A percentile compares a stretch with the other conserved stretches of the same genome.
Conservation (phyloP, 2,113 vertebrate genomes). For the Datnioides undecimradiatus region DNA sequence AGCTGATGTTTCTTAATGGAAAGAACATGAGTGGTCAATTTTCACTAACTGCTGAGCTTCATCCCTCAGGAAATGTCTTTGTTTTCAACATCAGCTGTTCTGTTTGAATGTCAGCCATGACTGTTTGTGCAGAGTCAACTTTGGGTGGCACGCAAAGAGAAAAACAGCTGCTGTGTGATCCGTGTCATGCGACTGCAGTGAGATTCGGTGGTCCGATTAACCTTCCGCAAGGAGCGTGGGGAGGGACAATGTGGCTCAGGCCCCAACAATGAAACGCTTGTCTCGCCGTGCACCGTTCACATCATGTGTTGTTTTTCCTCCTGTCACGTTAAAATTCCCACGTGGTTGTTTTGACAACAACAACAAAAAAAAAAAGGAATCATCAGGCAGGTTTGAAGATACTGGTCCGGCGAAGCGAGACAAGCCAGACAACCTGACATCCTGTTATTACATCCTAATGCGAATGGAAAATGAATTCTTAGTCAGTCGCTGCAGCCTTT, state of each 20-base stretch:
- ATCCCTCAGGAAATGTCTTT: neutral
- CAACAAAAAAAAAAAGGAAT: neutral
- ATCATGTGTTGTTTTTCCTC: conserved; percentile 76
- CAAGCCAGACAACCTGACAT: neutral
- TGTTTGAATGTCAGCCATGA: neutral
- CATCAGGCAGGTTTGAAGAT: neutral
- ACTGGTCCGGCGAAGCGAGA: neutral
- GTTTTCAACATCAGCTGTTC: neutral
- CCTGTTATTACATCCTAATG: neutral
- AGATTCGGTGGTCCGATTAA: conserved; percentile 56
- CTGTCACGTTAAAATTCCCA: conserved; percentile 62
- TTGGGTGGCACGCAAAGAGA: neutral
- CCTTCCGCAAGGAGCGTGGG: conserved; percentile 29
- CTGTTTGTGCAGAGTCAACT: conserved; percentile 2
- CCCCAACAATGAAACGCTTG: conserved; percentile 67
- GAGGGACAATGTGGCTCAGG: conserved; percentile 36
- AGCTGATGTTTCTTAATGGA: conserved; percentile 18
- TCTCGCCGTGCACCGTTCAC: conserved; percentile 25
- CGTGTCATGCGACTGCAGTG: conserved; percentile 70
- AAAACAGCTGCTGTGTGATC: conserved; percentile 67
- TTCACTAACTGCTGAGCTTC: neutral
- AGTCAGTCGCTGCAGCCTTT: neutral
- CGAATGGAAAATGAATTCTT: neutral
- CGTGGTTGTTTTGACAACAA: conserved; percentile 54
- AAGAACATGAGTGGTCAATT: neutral